Percentiles rank a stretch among this genome's conserved stretches.
Conservation (phyloP, 92 coral and sea anemone genomes). For the Palythoa caribaeorum region DNA sequence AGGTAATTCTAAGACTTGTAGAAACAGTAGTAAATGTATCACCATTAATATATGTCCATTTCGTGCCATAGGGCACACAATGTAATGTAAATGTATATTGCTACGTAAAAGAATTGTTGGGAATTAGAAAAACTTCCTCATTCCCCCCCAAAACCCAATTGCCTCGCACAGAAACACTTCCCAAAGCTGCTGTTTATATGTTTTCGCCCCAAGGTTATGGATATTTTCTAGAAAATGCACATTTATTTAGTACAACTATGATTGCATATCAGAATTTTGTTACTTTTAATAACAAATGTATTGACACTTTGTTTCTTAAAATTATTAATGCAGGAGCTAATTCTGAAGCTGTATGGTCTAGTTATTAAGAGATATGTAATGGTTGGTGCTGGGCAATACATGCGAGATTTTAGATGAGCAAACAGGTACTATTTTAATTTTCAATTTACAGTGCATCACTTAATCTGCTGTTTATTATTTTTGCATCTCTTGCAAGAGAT, state of each 20-base stretch:
- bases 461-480: no score
- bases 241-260: background rate
- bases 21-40: background rate
- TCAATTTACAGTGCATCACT: no score
- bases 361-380: constrained; percentile 46
- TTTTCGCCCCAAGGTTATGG: no score
- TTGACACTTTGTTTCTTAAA: no score
- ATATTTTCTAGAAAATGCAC: no score
- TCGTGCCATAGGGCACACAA: no score
- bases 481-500: no score
- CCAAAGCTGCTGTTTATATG: no score
- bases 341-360: constrained; percentile 29
- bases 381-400: constrained; percentile 67
- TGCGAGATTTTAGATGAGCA: constrained; percentile 57
- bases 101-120: background rate
- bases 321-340: background rate
- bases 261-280: background rate
- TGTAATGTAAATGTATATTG: background rate
- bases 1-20: background rate
- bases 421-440: constrained; percentile 47
- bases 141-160: no score
- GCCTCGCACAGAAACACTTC: no score
- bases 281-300: background rate
- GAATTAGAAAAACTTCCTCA: background rate
- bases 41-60: no score